phyloP scores from a whole-genome alignment of 1,140 invertebrate species.

The Melitaea cinxia region DNA sequence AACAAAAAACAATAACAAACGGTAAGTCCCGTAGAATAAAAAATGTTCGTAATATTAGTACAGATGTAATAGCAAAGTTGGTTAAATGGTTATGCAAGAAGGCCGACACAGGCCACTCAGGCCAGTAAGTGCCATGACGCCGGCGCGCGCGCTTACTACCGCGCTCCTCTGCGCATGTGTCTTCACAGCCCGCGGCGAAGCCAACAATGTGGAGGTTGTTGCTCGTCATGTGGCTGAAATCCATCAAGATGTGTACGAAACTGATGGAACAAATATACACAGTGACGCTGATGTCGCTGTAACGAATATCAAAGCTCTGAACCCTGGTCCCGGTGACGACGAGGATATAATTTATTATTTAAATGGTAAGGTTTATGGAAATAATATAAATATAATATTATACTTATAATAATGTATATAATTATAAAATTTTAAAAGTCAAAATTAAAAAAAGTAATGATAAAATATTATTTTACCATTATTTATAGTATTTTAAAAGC shows the following conservation, averaged over 20 bases:
- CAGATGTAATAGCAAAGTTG: no score
- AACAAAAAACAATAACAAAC: no score
- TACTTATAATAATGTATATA: no score
- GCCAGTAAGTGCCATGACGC: slow-evolving; percentile 26
- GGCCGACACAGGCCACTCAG: background rate
- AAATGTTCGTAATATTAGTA: no score
- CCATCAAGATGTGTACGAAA: background rate
- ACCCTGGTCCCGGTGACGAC: background rate
- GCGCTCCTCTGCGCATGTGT: slow-evolving; percentile 24
- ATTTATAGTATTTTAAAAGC: no score
- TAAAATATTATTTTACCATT: no score
- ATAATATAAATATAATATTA: no score
- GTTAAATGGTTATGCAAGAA: slow-evolving; percentile 15
- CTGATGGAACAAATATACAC: background rate
- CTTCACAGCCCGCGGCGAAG: background rate
- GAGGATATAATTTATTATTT: background rate
- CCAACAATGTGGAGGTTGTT: background rate
- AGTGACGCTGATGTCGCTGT: background rate
- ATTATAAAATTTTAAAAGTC: no score
- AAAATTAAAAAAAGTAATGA: no score
- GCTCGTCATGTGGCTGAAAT: background rate
- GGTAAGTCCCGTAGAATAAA: no score
- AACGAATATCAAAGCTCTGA: background rate
- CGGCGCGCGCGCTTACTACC: slow-evolving; percentile 19
- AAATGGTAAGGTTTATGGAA: slow-evolving; percentile 1